Conservation (phyloP, 2,113 vertebrate genomes). For the Otocyon megalotis region DNA sequence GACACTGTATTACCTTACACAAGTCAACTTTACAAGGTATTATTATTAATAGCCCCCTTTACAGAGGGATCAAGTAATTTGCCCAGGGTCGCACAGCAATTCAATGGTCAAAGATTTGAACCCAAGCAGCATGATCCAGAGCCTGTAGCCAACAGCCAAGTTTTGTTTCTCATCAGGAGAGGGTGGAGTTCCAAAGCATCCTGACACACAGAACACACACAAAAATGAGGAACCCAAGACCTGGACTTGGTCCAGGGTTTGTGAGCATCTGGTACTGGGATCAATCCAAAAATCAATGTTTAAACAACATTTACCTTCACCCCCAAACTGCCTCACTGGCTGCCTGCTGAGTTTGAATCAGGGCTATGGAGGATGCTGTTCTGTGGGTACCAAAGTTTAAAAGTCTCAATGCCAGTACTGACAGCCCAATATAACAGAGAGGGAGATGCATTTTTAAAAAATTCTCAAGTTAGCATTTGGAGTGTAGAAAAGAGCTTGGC, state of each 20-base stretch:
- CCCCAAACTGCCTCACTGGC: not conserved
- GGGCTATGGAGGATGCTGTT: not conserved
- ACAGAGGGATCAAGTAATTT: conserved; percentile 3
- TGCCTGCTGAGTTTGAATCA: conserved; percentile 1
- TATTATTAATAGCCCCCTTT: not conserved
- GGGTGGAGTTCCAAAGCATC: not conserved
- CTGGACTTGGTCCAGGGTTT: conserved; percentile 6
- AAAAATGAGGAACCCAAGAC: not conserved
- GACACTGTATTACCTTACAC: not conserved
- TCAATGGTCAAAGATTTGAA: not conserved
- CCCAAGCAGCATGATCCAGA: not conserved
- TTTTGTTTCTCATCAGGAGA: not conserved
- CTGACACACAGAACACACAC: not conserved
- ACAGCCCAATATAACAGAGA: not conserved
- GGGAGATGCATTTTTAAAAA: not conserved
- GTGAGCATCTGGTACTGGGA: conserved; percentile 39
- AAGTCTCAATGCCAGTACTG: not conserved
- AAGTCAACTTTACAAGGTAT: not conserved
- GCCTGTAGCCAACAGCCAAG: not conserved
- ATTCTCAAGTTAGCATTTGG: not conserved
- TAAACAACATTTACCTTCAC: conserved; percentile 17
- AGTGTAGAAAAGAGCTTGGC: not conserved
- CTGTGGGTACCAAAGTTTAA: not conserved
- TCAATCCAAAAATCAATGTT: conserved; percentile 38
- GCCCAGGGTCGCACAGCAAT: not conserved